A percentile compares a stretch with the other conserved stretches of the same genome.
Conservation (phyloP, 2,888 invertebrate genomes). For the Lordiphosa andalusiaca region DNA sequence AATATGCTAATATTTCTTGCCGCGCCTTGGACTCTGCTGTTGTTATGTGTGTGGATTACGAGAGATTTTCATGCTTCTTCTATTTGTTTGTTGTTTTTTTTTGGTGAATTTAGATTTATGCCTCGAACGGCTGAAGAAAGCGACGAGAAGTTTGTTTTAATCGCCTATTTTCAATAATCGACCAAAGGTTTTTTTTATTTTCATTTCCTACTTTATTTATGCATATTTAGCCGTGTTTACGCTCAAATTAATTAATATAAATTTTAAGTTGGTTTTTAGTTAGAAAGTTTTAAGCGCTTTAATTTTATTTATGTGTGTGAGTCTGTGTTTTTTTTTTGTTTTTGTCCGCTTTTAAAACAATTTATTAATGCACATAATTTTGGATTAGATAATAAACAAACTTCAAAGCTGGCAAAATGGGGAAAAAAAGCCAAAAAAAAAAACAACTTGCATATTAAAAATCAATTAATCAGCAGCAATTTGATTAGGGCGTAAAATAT, state of each 20-base stretch:
- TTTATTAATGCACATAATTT: constrained; percentile 43
- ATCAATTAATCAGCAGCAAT: constrained; percentile 37
- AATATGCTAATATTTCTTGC: constrained; percentile 43
- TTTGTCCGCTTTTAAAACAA: constrained; percentile 19
- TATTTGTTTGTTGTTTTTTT: neutral
- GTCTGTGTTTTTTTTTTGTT: neutral
- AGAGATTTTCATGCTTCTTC: constrained; percentile 32
- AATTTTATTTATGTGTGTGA: constrained; percentile 3
- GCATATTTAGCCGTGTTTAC: constrained; percentile 23
- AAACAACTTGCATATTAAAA: constrained; percentile 33
- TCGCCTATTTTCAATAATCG: constrained; percentile 20
- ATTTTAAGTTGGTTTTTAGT: constrained; percentile 34
- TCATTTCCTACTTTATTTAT: constrained; percentile 21
- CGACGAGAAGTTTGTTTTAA: neutral
- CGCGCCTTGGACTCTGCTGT: constrained; percentile 27
- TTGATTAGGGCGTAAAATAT: constrained; percentile 2
- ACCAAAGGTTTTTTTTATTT: constrained; percentile 9
- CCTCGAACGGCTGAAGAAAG: neutral
- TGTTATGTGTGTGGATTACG: constrained; percentile 29
- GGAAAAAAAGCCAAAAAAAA: neutral
- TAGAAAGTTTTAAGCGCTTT: constrained; percentile 32
- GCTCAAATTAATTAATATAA: constrained; percentile 40
- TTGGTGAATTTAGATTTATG: neutral
- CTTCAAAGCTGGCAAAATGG: neutral
- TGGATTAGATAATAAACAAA: constrained; percentile 38